Evolutionary conservation across 1,140 invertebrate species (phyloP).

Genomic region (Nasonia giraulti): DNA sequence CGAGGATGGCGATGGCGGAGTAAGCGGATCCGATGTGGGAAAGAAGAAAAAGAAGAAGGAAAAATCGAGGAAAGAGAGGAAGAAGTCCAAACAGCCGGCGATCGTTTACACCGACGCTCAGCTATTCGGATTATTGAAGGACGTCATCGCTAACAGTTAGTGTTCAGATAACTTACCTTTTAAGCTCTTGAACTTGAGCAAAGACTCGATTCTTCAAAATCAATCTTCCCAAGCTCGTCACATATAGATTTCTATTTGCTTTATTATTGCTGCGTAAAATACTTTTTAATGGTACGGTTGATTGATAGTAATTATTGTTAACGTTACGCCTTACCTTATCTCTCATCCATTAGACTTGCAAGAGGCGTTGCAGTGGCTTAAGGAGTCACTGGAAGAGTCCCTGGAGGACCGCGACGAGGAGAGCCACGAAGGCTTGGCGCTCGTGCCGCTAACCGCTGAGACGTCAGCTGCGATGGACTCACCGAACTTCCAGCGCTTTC

Average conservation of each 20-base stretch:
- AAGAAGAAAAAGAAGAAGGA: slow-evolving; percentile 52
- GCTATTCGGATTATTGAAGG: slow-evolving; percentile 68
- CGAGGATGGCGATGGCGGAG: slow-evolving; percentile 44
- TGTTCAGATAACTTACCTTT: not conserved
- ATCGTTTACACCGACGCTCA: slow-evolving; percentile 69
- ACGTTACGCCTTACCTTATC: not conserved
- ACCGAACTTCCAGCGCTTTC: slow-evolving; percentile 75
- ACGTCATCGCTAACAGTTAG: slow-evolving; percentile 67
- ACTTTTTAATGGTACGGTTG: not conserved
- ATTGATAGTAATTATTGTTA: not conserved
- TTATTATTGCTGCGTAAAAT: not conserved
- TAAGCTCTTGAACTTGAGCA: not conserved
- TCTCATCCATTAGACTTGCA: slow-evolving; percentile 66
- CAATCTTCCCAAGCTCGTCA: not conserved
- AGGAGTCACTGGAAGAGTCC: slow-evolving; percentile 77
- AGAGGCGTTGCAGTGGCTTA: slow-evolving; percentile 77
- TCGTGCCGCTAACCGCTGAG: slow-evolving; percentile 79
- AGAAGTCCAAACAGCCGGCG: slow-evolving; percentile 55
- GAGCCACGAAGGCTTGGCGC: slow-evolving; percentile 76
- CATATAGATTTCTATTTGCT: not conserved
- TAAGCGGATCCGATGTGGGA: slow-evolving; percentile 18
- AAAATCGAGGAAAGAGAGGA: slow-evolving; percentile 50
- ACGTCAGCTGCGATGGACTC: slow-evolving; percentile 77
- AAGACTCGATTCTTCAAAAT: slow-evolving; percentile 41
- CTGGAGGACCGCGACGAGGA: slow-evolving; percentile 78